Evolutionary conservation across 35 echinoderm and acorn worm genomes (phyloP), one percentile per base, ranked within the genome.

Genomic region (Apostichopus parvimensis): DNA sequence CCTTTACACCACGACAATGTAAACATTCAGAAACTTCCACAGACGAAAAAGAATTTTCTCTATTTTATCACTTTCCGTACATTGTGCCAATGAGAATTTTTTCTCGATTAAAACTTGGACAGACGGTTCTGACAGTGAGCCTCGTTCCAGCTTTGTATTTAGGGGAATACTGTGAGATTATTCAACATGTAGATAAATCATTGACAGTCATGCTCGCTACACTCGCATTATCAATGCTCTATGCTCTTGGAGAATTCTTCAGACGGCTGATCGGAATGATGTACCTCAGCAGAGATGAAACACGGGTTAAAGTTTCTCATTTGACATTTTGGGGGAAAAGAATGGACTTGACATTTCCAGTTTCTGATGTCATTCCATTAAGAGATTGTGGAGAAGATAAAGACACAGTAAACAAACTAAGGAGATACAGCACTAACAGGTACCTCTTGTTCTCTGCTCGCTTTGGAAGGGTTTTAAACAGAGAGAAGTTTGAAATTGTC

Each of bases 71-170:
- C 62, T 73, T 88, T 23, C 86, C 86, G 15, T 88, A 88, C 61
- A 88, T 88, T 71, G 64, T 72, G n/a, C 28, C 86, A 66, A 88
- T 88, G 86, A 88, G 28, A 88, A 12, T 88, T 53, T 88, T 88
- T n/a, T 88, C 86, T 1, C 86, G 86, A 8, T 45, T 65, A 6
- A 88, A 88, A 72, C 86, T 88, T 54, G 57, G 21, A 5, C 86
- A 88, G 25, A 88, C 86, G 15, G 34, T 61, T 24, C 7, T 88
- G 61, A 88, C 86, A 45, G 57, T 88, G 21, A 54, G 86, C 17
- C 53, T 88, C 0, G 57, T 88, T 1, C 86, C 86, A 26, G 60
- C 25, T n/a, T 21, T 88, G 4, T 15, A 88, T 88, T 45, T 88
- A 6, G 86, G 1, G n/a, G 60, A 73, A 52, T 21, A 57, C 4